These are phyloP conservation scores for Illadopsis cleaveri DNA, from an alignment of 2,113 vertebrate species.

Conservation along the genomic window DNA sequence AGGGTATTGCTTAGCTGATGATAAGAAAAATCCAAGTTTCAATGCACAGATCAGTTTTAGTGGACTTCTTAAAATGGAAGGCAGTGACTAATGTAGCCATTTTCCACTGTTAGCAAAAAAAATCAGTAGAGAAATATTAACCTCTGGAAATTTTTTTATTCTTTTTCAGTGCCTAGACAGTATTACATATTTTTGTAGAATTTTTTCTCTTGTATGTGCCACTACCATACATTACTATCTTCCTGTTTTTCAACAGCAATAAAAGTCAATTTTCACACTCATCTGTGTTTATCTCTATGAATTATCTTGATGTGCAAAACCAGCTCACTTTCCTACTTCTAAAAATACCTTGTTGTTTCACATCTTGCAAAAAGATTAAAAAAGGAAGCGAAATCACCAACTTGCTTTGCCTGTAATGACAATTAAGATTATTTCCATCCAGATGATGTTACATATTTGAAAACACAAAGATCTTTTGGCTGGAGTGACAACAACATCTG, in stretches of 20 bases:
- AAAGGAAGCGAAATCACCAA: background rate
- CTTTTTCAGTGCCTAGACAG: background rate
- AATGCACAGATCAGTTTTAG: background rate
- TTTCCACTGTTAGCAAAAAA: background rate
- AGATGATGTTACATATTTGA: background rate
- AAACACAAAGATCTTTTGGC: slow-evolving; percentile 53
- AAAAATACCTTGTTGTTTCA: slow-evolving; percentile 56
- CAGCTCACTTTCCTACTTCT: slow-evolving; percentile 54
- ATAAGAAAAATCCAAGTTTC: background rate
- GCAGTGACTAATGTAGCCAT: background rate
- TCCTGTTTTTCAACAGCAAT: slow-evolving; percentile 53
- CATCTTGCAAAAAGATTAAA: slow-evolving; percentile 28
- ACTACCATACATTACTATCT: background rate
- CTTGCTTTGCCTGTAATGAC: slow-evolving; percentile 37
- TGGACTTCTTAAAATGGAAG: background rate
- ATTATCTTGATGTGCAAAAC: slow-evolving; percentile 49
- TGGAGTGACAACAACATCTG: slow-evolving; percentile 57
- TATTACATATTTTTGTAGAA: background rate
- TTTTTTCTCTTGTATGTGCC: slow-evolving; percentile 14
- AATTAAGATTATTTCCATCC: slow-evolving; percentile 16
- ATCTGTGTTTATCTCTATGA: slow-evolving; percentile 49
- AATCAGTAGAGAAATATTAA: background rate
- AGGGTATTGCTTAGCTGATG: background rate
- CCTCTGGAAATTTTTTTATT: background rate
- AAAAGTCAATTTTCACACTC: slow-evolving; percentile 68